These are phyloP conservation scores for Eurois occulta DNA, from an alignment of 2,888 invertebrate species.

Conservation along the genomic window DNA sequence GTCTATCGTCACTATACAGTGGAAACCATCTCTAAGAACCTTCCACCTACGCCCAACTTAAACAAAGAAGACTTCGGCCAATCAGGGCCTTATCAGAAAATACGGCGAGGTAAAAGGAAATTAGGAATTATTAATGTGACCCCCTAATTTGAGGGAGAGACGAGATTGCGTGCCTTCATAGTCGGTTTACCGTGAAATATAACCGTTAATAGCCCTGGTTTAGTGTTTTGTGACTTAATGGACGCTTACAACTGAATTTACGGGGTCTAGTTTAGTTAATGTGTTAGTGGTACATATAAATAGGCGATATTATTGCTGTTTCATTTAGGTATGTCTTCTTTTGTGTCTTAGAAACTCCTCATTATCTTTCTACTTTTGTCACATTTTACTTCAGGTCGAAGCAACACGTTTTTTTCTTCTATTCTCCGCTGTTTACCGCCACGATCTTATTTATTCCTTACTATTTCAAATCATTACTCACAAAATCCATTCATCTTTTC, in stretches of 20 bases:
- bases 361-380: neutral
- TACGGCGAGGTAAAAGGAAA: conserved; percentile 58
- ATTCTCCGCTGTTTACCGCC: no score
- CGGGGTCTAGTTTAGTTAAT: conserved; percentile 33
- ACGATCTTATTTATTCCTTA: no score
- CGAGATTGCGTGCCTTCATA: conserved; percentile 61
- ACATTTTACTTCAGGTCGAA: neutral
- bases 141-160: conserved; percentile 47
- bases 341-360: neutral
- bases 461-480: no score
- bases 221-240: conserved; percentile 59
- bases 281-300: conserved; percentile 3
- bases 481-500: neutral
- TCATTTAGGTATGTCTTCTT: neutral
- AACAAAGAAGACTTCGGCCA: conserved; percentile 43
- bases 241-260: conserved; percentile 44
- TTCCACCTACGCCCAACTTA: neutral
- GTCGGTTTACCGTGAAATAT: conserved; percentile 73
- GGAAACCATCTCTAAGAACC: neutral
- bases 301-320: neutral
- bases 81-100: conserved; percentile 53
- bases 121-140: conserved; percentile 61
- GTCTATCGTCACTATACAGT: neutral
- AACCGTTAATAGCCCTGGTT: conserved; percentile 67
- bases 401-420: neutral